Evolutionary conservation across 2,888 invertebrate genomes (phyloP).

Genomic region (Hirtodrosophila duncani): DNA sequence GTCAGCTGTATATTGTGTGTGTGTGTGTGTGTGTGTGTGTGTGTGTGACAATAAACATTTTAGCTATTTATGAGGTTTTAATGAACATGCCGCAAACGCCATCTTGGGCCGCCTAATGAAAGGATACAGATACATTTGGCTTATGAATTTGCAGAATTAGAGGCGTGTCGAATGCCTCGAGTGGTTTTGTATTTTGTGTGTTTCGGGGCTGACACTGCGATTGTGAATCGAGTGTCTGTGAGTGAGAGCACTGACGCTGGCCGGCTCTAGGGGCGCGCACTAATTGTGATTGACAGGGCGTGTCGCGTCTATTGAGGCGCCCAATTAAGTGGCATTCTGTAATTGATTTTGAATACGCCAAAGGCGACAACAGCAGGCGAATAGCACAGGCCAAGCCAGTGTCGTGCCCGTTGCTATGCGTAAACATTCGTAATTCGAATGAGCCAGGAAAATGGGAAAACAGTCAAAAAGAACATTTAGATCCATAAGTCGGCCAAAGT

Average conservation of each 20-base stretch:
- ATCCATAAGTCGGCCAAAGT: constrained; percentile 55
- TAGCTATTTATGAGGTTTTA: constrained; percentile 72
- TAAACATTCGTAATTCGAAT: constrained; percentile 15
- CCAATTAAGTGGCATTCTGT: constrained; percentile 64
- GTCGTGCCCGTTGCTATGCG: constrained; percentile 11
- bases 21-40: constrained; percentile 6
- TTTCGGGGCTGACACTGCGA: too few relatives aligned
- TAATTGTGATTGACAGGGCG: constrained; percentile 78
- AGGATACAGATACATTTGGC: constrained; percentile 58
- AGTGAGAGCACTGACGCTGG: constrained; percentile 17
- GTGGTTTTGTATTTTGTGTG: constrained; percentile 17
- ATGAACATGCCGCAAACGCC: constrained; percentile 54
- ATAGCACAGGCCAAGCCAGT: too few relatives aligned
- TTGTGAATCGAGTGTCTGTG: constrained; percentile 23
- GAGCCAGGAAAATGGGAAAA: constrained; percentile 12
- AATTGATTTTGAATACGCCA: constrained; percentile 60
- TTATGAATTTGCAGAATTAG: constrained; percentile 69
- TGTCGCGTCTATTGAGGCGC: constrained; percentile 65
- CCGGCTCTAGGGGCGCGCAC: constrained; percentile 53
- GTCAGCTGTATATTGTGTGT: constrained; percentile 44
- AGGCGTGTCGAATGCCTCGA: constrained; percentile 55
- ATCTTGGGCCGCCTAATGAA: constrained; percentile 62
- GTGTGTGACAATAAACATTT: constrained; percentile 64
- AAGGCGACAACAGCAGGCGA: constrained; percentile 6
- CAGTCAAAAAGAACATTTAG: constrained; percentile 7